Conservation (phyloP, 2,113 vertebrate species). For the Centropus unirufus region DNA sequence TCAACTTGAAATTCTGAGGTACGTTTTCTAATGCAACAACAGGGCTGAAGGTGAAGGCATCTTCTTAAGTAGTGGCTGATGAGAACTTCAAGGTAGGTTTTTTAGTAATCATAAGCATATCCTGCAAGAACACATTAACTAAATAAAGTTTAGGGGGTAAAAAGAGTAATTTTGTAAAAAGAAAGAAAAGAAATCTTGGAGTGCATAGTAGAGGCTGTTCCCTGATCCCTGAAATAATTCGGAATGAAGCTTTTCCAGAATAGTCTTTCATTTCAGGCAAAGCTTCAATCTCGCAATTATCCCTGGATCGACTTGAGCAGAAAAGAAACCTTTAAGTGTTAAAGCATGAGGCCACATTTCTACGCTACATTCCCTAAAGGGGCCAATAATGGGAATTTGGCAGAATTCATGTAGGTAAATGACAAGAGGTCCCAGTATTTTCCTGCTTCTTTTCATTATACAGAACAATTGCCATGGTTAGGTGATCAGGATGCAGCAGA, state of each 20-base stretch:
- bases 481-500: not conserved
- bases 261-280: not conserved
- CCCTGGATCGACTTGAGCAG: not conserved
- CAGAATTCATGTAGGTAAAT: not conserved
- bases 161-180: not conserved
- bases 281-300: accelerated
- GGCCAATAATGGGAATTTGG: not conserved
- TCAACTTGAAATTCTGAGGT: not conserved
- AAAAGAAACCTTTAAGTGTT: accelerated
- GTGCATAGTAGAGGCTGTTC: not conserved
- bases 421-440: not conserved
- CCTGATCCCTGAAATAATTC: not conserved
- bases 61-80: not conserved
- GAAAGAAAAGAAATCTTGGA: not conserved
- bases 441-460: not conserved
- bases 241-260: not conserved
- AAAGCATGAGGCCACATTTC: not conserved
- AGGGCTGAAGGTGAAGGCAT: not conserved
- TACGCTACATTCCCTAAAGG: not conserved
- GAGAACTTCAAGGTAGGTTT: not conserved
- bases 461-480: not conserved
- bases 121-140: not conserved
- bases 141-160: not conserved
- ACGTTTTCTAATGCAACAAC: not conserved
- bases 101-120: not conserved